Conservation (phyloP, 1,140 invertebrate genomes). For the Papilio glaucus region DNA sequence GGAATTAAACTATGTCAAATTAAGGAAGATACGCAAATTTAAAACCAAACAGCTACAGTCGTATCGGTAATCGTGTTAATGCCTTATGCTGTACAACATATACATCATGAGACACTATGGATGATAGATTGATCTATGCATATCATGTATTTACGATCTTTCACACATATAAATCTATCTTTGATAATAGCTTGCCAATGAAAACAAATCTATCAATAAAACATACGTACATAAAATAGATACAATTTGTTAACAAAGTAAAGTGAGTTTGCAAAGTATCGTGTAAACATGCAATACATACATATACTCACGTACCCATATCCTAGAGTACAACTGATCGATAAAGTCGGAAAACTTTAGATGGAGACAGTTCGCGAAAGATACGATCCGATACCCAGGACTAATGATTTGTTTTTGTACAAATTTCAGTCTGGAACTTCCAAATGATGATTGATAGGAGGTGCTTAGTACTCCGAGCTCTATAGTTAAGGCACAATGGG, state of each 20-base stretch:
- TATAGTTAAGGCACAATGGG: background rate
- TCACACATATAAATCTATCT: too few species aligned
- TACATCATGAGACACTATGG: too few species aligned
- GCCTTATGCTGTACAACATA: too few species aligned
- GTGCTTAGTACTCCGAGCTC: background rate
- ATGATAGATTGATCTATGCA: too few species aligned
- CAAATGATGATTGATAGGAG: background rate
- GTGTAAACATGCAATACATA: background rate
- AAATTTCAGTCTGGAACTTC: slow-evolving; percentile 14
- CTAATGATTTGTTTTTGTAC: slow-evolving; percentile 31
- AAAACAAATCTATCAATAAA: too few species aligned
- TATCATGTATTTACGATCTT: too few species aligned
- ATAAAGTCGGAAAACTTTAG: slow-evolving; percentile 37
- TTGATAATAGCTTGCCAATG: too few species aligned
- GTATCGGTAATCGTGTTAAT: too few species aligned
- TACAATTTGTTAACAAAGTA: background rate
- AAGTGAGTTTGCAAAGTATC: slow-evolving; percentile 17
- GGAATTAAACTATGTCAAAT: too few species aligned
- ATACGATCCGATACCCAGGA: slow-evolving; percentile 17
- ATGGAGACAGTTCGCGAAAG: slow-evolving; percentile 35
- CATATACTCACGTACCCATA: background rate
- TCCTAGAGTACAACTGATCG: slow-evolving; percentile 21
- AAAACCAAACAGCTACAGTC: too few species aligned
- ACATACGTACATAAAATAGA: background rate
- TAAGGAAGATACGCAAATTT: too few species aligned